Evolutionary conservation across 1,140 invertebrate species (phyloP), one percentile per base, ranked within the genome.

Genomic region (Mylabris phalerata): DNA sequence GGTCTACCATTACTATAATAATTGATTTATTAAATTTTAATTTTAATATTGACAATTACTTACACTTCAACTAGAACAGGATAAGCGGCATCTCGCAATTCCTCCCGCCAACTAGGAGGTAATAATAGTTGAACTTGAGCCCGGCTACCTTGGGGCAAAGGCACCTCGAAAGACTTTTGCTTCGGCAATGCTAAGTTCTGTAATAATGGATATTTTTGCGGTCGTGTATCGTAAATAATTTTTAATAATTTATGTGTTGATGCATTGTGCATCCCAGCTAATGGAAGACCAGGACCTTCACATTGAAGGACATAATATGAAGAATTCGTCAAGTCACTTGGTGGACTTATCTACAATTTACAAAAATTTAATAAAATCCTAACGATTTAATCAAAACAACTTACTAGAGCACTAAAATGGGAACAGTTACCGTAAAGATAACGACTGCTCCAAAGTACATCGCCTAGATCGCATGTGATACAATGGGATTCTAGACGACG

Each of bases 1-100:
- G 94, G 94, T 26, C 90, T 84, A 39, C 90, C 93, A 75, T 97
- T 93, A 42, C 91, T 93, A 74, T 13, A 80, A 76, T 51, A 63
- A 41, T 59, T 2, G 6, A 25, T n/a, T 50, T 50, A 5, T 27
- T 32, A 19, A 40, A n/a, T 42, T 40, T 40, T 2, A 10, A 10
- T 42, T 42, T n/a, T 2, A 10, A 10, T 42, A 7, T 42, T 1
- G 11, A 6, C 1, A 42, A n/a, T 42, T 54, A 76, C 83, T 78
- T 78, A 88, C 79, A 92, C 88, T 77, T 92, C 86, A 47, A 92
- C 87, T 46, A 92, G 80, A 7, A 90, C 88, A 6, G 89, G 88
- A 76, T 90, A 92, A 25, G 88, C 88, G 27, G 89, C 89, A 73
- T 92, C 89, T 10, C 89, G 75, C 4, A 92, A 77, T 69, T 92